phyloP scores from a whole-genome alignment of 2,888 invertebrate species.

The Himalopsyche tibetana region DNA sequence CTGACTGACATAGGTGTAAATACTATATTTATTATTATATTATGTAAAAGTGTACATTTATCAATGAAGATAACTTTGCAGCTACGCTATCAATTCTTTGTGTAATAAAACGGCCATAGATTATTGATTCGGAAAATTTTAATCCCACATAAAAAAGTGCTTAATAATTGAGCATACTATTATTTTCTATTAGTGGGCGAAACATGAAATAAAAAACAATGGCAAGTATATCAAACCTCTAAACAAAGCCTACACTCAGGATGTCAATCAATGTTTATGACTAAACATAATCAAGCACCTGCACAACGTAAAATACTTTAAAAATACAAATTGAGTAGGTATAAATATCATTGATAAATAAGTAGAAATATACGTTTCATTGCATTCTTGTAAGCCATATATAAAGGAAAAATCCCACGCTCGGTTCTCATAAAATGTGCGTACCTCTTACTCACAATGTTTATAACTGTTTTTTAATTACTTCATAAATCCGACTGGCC shows the following conservation, averaged over 20 bases:
- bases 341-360: neutral
- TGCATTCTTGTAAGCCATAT: neutral
- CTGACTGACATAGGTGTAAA: neutral
- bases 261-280: neutral
- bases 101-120: neutral
- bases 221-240: neutral
- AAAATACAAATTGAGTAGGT: neutral
- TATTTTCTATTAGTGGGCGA: neutral
- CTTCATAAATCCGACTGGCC: neutral
- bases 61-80: neutral
- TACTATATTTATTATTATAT: neutral
- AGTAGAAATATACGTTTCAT: neutral
- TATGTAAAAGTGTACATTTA: neutral
- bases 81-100: neutral
- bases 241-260: neutral
- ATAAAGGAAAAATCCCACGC: conserved; percentile 17
- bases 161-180: neutral
- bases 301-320: neutral
- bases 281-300: conserved; percentile 11
- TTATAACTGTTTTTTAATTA: conserved; percentile 8
- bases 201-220: neutral
- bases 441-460: neutral
- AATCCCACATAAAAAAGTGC: neutral
- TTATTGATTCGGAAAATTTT: neutral
- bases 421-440: conserved; percentile 1